phyloP scores from a whole-genome alignment of 2,113 vertebrate genomes.

The Phalacrocorax pelagicus region DNA sequence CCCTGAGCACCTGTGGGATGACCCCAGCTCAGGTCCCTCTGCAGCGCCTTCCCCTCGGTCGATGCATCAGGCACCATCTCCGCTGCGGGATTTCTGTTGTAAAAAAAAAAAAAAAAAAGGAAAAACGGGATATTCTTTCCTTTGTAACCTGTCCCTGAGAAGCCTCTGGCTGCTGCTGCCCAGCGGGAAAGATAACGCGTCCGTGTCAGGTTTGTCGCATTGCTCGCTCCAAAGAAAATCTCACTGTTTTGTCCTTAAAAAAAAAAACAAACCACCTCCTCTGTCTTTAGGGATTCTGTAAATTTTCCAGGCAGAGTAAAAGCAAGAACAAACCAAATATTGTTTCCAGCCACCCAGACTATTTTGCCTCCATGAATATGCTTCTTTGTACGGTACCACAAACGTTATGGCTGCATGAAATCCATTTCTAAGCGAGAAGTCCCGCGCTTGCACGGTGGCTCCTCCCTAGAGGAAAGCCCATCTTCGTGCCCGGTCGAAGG shows the following conservation, averaged over 20 bases:
- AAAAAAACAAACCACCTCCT: not conserved
- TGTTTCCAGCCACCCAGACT: constrained; percentile 65
- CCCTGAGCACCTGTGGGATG: not conserved
- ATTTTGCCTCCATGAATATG: constrained; percentile 74
- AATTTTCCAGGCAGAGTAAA: constrained; percentile 43
- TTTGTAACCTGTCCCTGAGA: not conserved
- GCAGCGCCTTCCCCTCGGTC: not conserved
- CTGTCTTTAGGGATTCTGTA: constrained; percentile 30
- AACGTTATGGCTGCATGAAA: constrained; percentile 81
- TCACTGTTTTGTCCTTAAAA: not conserved
- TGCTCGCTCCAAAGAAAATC: not conserved
- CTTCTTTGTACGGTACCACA: constrained; percentile 80
- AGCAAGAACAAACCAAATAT: constrained; percentile 74
- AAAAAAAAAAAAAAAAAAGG: no score
- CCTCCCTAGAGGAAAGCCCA: not conserved
- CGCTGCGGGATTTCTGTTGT: no score
- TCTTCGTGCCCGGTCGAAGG: not conserved
- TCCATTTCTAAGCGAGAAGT: constrained; percentile 71
- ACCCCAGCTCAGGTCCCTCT: fast-evolving
- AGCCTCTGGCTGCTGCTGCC: not conserved
- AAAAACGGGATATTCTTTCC: not conserved
- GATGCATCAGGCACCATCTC: not conserved
- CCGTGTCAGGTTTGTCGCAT: not conserved
- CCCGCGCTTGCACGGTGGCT: not conserved
- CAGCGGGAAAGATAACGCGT: not conserved